Base-by-base conservation (phyloP, 2,888 invertebrate species). In the Heliconius erato region DNA sequence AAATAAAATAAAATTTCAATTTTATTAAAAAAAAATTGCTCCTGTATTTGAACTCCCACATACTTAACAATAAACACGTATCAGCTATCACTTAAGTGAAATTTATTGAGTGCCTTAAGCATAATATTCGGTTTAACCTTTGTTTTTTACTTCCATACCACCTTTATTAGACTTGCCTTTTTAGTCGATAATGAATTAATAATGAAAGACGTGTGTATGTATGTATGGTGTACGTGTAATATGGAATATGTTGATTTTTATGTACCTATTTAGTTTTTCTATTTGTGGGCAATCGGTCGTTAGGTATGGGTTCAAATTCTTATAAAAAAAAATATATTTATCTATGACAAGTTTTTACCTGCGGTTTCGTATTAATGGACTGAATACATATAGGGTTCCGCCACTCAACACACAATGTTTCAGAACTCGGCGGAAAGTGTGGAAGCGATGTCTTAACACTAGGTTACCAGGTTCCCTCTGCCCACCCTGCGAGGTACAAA, bases 101-200 rank as follows among this genome's bases (percentile, higher is more conserved):
- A 59, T 59, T 23, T 54, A 54, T 59, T 59, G 59, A 23, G 7
- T 23, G 59, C 59, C 59, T 59, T 59, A 59, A 59, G 65, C 65
- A 65, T 14, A 14, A 71, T 71, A 40, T 35, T 12, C n/a, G 32
- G 14, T 71, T 71, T 40, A 40, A 14, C 23, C n/a, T 40, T 40
- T 40, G 19, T 44, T 23, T 40, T n/a, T 44, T 71, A 32, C 19
- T n/a, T 59, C 11, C 59, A 59, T n/a, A 59, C 23, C n/a, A 59
- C 59, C 59, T 14, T 44, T n/a, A 71, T 40, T 40, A 44, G n/a
- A 44, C 7, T 71, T 71, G 44, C 23, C 40, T 71, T 71, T 71
- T 71, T 26, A 71, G 71, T 32, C 23, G 71, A 71, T 71, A 14
- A 71, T 71, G 19, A 71, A 16, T 6, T 71, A 35, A n/a, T 71